Conservation (phyloP, 1,140 invertebrate species). For the Coenobita brevimanus region DNA sequence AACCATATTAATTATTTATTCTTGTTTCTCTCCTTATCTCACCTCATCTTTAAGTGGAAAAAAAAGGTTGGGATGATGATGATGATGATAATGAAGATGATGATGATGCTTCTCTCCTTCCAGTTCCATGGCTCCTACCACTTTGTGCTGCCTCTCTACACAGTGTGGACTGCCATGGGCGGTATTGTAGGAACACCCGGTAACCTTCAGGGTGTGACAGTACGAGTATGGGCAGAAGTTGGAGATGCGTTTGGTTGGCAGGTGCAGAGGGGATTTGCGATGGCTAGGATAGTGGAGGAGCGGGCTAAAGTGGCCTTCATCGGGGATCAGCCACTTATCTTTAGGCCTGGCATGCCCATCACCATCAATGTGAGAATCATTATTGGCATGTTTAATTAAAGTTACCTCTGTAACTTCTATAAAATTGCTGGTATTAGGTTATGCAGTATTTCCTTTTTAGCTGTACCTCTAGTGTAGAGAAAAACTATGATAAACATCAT, state of each 20-base stretch:
- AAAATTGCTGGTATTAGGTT: no score
- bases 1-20: no score
- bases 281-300: constrained; percentile 90
- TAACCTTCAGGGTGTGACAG: constrained; percentile 43
- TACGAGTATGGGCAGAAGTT: constrained; percentile 67
- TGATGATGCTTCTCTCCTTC: no score
- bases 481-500: no score
- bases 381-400: neutral
- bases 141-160: neutral
- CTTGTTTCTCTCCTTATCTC: no score
- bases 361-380: constrained; percentile 74
- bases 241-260: constrained; percentile 82
- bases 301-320: constrained; percentile 82
- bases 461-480: no score
- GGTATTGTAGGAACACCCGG: neutral
- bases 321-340: constrained; percentile 75
- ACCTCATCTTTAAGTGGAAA: no score
- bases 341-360: constrained; percentile 78
- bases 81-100: no score
- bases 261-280: constrained; percentile 88
- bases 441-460: no score
- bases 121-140: constrained; percentile 9
- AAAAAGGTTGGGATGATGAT: no score
- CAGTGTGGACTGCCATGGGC: neutral
- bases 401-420: no score